phyloP scores from a whole-genome alignment of 2,113 vertebrate species.

The Equus przewalskii region DNA sequence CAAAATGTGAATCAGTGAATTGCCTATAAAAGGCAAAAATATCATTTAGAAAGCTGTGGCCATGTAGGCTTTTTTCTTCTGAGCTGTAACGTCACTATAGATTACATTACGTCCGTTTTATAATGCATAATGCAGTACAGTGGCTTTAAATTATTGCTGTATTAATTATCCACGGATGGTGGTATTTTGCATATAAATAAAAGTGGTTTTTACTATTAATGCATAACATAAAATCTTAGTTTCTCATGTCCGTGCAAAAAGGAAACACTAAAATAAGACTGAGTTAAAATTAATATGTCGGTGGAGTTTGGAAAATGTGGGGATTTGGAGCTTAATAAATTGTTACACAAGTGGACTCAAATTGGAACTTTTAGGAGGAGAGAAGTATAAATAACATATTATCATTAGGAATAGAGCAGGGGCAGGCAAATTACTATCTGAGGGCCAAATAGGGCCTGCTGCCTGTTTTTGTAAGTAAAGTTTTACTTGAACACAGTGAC shows the following conservation, averaged over 20 bases:
- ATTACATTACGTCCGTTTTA: slow-evolving; percentile 62
- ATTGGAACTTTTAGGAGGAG: neutral
- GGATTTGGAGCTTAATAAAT: slow-evolving; percentile 3
- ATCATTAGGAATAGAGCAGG: neutral
- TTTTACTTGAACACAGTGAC: neutral
- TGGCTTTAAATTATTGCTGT: slow-evolving; percentile 64
- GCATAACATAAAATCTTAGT: slow-evolving; percentile 63
- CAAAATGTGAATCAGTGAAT: slow-evolving; percentile 31
- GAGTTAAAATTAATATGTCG: slow-evolving; percentile 59
- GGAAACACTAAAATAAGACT: slow-evolving; percentile 45
- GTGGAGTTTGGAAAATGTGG: neutral
- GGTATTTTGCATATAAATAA: slow-evolving; percentile 73
- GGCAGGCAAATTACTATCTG: neutral
- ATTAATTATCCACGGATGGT: slow-evolving; percentile 60
- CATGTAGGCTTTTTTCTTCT: neutral
- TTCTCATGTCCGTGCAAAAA: slow-evolving; percentile 38
- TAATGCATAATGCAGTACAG: slow-evolving; percentile 41
- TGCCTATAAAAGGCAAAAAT: slow-evolving; percentile 50
- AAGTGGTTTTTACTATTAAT: slow-evolving; percentile 67
- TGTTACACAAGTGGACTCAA: neutral
- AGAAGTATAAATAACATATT: neutral
- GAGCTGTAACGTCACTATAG: neutral
- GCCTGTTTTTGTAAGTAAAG: neutral
- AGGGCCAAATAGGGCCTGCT: neutral
- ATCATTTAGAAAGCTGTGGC: slow-evolving; percentile 25